These are phyloP conservation scores for Xylophagus ater DNA, from an alignment of 2,888 invertebrate genomes.

Conservation along the genomic window DNA sequence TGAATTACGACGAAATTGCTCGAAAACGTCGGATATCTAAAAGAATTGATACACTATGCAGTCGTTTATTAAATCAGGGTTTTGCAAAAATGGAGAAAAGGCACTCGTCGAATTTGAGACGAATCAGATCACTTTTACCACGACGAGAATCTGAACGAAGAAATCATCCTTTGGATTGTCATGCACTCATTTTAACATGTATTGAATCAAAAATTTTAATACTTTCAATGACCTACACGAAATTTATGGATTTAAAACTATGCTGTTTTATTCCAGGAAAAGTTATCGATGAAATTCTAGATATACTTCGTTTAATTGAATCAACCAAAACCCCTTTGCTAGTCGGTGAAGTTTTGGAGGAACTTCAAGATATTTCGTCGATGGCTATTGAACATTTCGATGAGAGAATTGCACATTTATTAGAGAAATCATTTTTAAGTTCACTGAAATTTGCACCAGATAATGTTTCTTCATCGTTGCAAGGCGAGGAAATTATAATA, in stretches of 20 bases:
- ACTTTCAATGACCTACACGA: slow-evolving; percentile 74
- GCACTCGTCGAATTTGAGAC: slow-evolving; percentile 62
- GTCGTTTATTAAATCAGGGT: slow-evolving; percentile 67
- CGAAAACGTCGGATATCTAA: slow-evolving; percentile 71
- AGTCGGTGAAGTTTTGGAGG: slow-evolving; percentile 76
- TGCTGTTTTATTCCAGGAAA: slow-evolving; percentile 64
- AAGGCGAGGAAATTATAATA: slow-evolving; percentile 6
- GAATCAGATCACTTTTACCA: slow-evolving; percentile 71
- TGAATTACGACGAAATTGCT: slow-evolving; percentile 72
- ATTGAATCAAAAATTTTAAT: slow-evolving; percentile 85
- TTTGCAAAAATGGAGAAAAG: slow-evolving; percentile 69
- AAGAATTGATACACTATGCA: slow-evolving; percentile 63
- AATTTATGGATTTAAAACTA: not conserved
- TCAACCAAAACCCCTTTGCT: slow-evolving; percentile 53
- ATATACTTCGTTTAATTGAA: slow-evolving; percentile 60
- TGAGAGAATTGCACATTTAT: slow-evolving; percentile 55
- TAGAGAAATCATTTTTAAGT: slow-evolving; percentile 23
- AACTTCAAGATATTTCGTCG: slow-evolving; percentile 80
- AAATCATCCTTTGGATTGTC: slow-evolving; percentile 73
- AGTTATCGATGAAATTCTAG: slow-evolving; percentile 78
- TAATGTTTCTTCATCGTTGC: not conserved
- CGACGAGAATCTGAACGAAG: slow-evolving; percentile 81
- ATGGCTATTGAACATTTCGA: slow-evolving; percentile 90
- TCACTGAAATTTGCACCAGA: slow-evolving; percentile 19
- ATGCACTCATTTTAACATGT: slow-evolving; percentile 79